These are phyloP conservation scores for Thysanoteuthis rhombus DNA, from an alignment of 2,888 invertebrate species.

Conservation along the genomic window DNA sequence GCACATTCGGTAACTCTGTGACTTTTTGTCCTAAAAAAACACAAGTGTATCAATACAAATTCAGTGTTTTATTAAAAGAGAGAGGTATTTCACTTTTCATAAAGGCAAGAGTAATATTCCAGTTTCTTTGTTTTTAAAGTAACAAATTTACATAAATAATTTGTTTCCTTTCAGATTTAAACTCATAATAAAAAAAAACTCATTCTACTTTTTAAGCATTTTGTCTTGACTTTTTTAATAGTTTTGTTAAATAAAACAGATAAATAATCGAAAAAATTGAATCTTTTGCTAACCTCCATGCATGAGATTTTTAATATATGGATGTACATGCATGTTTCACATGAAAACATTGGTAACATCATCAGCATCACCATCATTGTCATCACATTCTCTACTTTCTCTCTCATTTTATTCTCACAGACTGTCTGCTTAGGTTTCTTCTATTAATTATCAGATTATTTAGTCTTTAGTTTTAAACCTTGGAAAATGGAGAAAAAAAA, in stretches of 20 bases:
- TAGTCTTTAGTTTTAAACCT: background rate
- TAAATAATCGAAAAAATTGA: background rate
- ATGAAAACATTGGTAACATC: background rate
- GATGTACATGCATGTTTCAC: conserved; percentile 18
- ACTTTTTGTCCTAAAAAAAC: background rate
- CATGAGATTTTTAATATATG: conserved; percentile 30
- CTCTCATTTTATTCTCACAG: background rate
- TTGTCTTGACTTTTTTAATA: background rate
- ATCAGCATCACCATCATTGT: background rate
- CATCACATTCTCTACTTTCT: background rate
- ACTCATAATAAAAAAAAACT: background rate
- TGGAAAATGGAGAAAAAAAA: background rate
- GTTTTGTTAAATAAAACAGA: background rate
- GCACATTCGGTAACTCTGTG: background rate
- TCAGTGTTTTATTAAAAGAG: background rate
- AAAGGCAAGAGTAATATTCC: background rate
- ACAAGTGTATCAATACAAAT: background rate
- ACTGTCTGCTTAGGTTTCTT: background rate
- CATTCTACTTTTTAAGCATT: background rate
- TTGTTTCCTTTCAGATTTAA: background rate
- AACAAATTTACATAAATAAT: background rate
- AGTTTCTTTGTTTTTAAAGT: background rate
- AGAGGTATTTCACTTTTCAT: background rate
- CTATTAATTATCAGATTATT: background rate
- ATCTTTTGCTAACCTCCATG: conserved; percentile 17